A percentile compares a stretch with the other conserved stretches of the same genome.
phyloP scores from a whole-genome alignment of 2,797 vertebrate genomes.

The Melanogrammus aeglefinus region DNA sequence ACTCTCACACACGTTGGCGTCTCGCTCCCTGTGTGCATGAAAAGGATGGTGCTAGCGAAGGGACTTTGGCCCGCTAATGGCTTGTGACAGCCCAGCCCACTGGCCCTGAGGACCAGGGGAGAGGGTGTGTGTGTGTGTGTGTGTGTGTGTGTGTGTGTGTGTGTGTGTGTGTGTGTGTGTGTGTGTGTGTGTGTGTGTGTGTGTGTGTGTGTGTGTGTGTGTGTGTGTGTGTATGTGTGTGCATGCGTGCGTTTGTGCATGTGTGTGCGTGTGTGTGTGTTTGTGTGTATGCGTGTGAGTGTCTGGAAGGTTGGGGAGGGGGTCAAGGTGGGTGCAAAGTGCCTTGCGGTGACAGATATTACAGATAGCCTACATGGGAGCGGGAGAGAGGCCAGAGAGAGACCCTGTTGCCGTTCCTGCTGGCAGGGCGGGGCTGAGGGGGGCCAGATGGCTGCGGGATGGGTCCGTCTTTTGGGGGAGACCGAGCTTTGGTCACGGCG shows the following conservation, averaged over 20 bases:
- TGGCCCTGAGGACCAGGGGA: constrained; percentile 19
- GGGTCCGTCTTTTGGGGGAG: constrained; percentile 27
- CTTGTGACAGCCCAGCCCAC: constrained; percentile 33
- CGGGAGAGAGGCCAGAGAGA: neutral
- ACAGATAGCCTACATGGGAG: neutral
- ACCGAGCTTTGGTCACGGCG: constrained; percentile 35
- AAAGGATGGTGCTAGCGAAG: neutral
- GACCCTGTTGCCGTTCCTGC: neutral
- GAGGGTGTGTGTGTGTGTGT: neutral
- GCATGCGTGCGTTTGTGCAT: neutral
- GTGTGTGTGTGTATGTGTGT: neutral
- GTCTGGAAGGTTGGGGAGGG: neutral
- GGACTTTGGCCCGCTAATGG: constrained; percentile 28
- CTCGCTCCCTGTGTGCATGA: neutral
- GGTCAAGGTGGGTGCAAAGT: constrained; percentile 5
- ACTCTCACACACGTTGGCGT: neutral
- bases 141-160: neutral
- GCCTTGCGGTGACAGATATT: constrained; percentile 3
- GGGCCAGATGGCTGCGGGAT: constrained; percentile 71
- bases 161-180: neutral
- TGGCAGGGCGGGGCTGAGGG: constrained; percentile 13
- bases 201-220: neutral
- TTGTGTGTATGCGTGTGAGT: neutral
- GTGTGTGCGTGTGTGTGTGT: neutral
- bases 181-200: neutral